Percentiles rank a stretch among this genome's conserved stretches.
Conservation (phyloP, 2,113 vertebrate species). For the Brienomyrus brachyistius region DNA sequence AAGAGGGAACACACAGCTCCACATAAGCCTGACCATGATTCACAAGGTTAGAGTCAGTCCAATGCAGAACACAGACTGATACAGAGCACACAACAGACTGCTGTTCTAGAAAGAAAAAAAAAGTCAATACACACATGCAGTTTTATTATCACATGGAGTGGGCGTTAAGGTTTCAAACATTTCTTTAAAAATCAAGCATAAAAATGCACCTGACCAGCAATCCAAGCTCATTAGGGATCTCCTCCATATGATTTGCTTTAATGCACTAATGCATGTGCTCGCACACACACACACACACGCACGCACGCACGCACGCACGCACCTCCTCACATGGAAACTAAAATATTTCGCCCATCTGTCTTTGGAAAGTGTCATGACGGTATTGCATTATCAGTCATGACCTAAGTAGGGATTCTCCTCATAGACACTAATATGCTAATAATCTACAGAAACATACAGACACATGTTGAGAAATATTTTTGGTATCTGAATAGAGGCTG, state of each 20-base stretch:
- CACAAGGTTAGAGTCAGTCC: not conserved
- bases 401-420: constrained; percentile 57
- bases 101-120: not conserved
- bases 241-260: not conserved
- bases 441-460: constrained; percentile 64
- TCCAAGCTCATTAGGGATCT: not conserved
- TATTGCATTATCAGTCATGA: constrained; percentile 64
- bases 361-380: constrained; percentile 65
- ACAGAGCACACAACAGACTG: not conserved
- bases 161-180: not conserved
- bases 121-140: not conserved
- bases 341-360: constrained; percentile 20
- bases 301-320: not conserved
- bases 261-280: not conserved
- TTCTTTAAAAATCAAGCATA: not conserved
- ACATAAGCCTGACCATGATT: not conserved
- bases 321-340: not conserved
- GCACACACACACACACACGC: not conserved
- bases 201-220: not conserved
- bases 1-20: not conserved
- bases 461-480: constrained; percentile 68
- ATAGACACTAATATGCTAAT: constrained; percentile 68
- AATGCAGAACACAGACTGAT: not conserved
- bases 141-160: not conserved
- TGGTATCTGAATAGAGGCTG: constrained; percentile 64